A percentile compares a stretch with the other conserved stretches of the same genome.
Evolutionary conservation across 2,113 vertebrate genomes (phyloP).

Genomic region (Psilopogon haemacephalus): DNA sequence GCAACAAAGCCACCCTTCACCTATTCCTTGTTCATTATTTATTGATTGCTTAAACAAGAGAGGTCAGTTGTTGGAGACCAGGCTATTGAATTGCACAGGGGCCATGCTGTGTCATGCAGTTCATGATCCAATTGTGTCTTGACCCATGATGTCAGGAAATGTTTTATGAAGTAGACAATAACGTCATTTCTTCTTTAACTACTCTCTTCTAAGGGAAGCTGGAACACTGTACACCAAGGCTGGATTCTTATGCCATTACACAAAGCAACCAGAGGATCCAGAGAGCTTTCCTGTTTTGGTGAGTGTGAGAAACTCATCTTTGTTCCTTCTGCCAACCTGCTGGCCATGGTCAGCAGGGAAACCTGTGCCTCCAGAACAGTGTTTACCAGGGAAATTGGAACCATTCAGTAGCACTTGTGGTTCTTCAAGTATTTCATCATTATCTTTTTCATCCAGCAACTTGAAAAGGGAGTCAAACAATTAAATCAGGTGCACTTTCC

Average conservation of each 20-base stretch:
- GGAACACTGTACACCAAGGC: background rate
- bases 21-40: background rate
- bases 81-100: background rate
- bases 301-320: background rate
- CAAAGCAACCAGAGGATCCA: background rate
- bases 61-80: background rate
- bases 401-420: background rate
- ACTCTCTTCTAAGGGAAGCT: background rate
- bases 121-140: background rate
- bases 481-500: background rate
- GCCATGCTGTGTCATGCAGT: accelerated
- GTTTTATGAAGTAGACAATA: background rate
- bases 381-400: background rate
- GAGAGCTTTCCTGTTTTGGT: background rate
- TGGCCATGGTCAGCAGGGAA: background rate
- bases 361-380: background rate
- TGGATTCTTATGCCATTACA: background rate
- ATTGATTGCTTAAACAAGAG: background rate
- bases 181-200: background rate
- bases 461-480: background rate
- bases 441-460: background rate
- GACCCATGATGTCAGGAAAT: background rate
- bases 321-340: background rate
- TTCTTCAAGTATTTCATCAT: background rate
- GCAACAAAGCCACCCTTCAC: background rate